phyloP scores from a whole-genome alignment of 2,797 vertebrate genomes.

The Clarias fuscus region DNA sequence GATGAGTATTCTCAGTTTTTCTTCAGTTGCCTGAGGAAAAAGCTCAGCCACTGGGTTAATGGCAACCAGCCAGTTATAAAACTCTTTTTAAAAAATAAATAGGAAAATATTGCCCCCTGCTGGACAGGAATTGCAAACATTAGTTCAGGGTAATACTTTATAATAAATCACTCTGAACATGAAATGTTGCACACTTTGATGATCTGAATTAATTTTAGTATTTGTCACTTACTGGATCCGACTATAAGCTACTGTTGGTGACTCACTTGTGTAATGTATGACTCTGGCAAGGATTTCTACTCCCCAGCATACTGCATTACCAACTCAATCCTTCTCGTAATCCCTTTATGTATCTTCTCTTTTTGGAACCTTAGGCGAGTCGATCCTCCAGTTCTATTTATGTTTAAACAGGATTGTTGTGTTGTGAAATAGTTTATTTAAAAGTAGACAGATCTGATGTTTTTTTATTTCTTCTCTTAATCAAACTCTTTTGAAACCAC shows the following conservation, averaged over 20 bases:
- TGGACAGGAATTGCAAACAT: background rate
- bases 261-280: background rate
- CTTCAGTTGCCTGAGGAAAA: background rate
- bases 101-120: slow-evolving; percentile 44
- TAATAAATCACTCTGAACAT: background rate
- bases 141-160: background rate
- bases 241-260: background rate
- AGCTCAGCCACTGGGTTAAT: slow-evolving; percentile 7
- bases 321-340: background rate
- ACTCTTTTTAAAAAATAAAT: slow-evolving; percentile 17
- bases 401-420: background rate
- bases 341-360: background rate
- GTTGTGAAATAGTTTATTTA: background rate
- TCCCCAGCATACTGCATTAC: background rate
- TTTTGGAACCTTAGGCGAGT: background rate
- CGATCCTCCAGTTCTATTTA: background rate
- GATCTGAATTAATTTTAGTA: background rate
- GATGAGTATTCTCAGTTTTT: slow-evolving; percentile 1
- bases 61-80: background rate
- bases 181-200: background rate
- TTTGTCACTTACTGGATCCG: background rate
- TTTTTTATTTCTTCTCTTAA: background rate
- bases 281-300: background rate
- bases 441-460: background rate
- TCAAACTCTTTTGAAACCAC: background rate